Base-by-base conservation (phyloP, 2,888 invertebrate species). In the Pachydiplax longipennis region DNA sequence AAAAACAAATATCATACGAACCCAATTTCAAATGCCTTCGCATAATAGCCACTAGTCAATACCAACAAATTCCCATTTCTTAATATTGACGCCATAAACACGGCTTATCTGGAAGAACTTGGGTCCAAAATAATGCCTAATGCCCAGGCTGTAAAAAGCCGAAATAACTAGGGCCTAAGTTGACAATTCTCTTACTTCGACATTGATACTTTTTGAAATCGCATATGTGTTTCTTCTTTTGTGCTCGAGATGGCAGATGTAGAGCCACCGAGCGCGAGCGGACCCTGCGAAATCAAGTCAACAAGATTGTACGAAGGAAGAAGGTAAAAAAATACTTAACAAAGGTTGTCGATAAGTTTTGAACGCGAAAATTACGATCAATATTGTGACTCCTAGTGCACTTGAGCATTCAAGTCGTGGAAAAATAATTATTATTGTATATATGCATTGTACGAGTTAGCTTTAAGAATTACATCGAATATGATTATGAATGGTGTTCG, bases 1-100 rank as follows among this genome's bases (percentile, higher is more conserved):
- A 81, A 44, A 81, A 81, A 81, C 15, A 40, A 37, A 81, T 22
- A 81, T 37, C 4, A 48, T 44, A 82, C 82, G 15, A 22, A 87
- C 87, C 87, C 87, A 37, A 87, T 87, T 87, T 87, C 87, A 61
- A 87, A 87, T 4, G 61, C 61, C 18, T 12, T 61, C 37, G 87
- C 87, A 15, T 35, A 61, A 37, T 87, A 87, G 10, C 87, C 87
- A 22, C 87, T 87, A 0, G 37, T 87, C 40, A 87, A 61, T 13
- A 87, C 61, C 65, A 87, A 53, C n/a, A 37, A 31, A 87, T 87
- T 87, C 22, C 87, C 87, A 40, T 65, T 87, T 37, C 87, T 87
- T 10, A 87, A 18, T 35, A 87, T 61, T 37, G 61, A 61, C 37
- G 87, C 87, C 87, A 87, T 87, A 37, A 18, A 87, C 13, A n/a